Evolutionary conservation across 37 sponge, comb jelly and placozoan genomes (phyloP), one percentile per base, ranked within the genome.

Genomic region (Spongia lamella): DNA sequence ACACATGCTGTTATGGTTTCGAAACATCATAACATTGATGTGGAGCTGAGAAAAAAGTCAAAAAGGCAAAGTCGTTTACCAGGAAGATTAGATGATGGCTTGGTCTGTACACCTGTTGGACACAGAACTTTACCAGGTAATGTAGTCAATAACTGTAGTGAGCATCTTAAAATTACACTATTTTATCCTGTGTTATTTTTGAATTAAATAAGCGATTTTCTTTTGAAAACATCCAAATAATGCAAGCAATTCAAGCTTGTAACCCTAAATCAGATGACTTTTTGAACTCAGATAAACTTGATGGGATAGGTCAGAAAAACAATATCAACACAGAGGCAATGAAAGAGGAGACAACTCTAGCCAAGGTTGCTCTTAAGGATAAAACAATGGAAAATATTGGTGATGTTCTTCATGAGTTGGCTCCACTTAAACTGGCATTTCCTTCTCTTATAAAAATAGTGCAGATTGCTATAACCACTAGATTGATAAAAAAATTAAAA

Each of bases 321-420:
- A 38, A 35, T 7, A 24, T 64, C 9, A 35, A 64, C 26, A 35
- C 7, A 29, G 66, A 64, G 9, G 66, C 33, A 15, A 7, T 33
- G 9, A 24, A 34, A 39, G 20, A n/a, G 47, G 54, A 70, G 24
- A 26, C 54, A 53, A 50, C 26, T 53, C 27, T 70, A 49, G 71
- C 54, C 14, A 50, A 50, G 32, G 54, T 29, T 21, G 1, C 71
- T 37, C 54, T 70, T 31, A 17, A 29, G 29, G 54, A 31, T 11
- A 70, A 70, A 35, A 24, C 33, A 30, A 60, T 75, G 24, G 62
- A 75, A 20, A 27, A 59, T 17, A n/a, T 75, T 3, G 14, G 75
- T 39, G 62, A 75, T 75, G 75, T 37, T 20, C 43, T 75, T 58
- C 31, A 0, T 58, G 61, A 75, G 75, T 38, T 75, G 38, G 39